A percentile compares a stretch with the other conserved stretches of the same genome.
These are phyloP conservation scores for Spizella passerina DNA, from an alignment of 2,797 vertebrate genomes.

Conservation along the genomic window DNA sequence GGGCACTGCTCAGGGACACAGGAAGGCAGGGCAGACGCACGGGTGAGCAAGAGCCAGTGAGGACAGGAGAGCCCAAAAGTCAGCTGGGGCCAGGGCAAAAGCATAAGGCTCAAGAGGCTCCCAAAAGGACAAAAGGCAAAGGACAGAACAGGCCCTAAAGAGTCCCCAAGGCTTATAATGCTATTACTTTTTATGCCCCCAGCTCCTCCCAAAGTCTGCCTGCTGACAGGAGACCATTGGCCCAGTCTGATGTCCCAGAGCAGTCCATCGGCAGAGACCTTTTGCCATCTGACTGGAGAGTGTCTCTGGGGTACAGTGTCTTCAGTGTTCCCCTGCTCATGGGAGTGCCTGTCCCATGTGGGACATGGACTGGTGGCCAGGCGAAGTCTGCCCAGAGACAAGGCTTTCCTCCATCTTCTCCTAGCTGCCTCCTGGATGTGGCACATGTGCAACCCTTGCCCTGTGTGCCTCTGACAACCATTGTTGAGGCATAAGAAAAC, in stretches of 20 bases:
- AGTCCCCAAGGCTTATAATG: not conserved
- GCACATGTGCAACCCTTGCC: too few relatives aligned
- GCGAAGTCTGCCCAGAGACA: not conserved
- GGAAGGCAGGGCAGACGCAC: fast-evolving
- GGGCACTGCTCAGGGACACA: not conserved
- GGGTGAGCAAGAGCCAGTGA: fast-evolving
- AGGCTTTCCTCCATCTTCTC: not conserved
- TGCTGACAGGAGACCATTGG: not conserved
- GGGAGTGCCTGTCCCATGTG: not conserved
- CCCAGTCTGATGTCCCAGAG: not conserved
- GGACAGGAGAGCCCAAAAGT: not conserved
- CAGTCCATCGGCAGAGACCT: not conserved
- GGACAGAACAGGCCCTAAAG: not conserved
- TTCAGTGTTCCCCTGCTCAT: not conserved
- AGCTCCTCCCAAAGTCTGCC: not conserved
- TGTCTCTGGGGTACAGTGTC: not conserved
- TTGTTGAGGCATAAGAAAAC: not conserved
- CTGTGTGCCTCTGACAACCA: not conserved
- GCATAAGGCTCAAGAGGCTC: not conserved
- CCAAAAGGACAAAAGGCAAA: not conserved
- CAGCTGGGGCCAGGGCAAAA: not conserved
- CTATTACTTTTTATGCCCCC: too few relatives aligned
- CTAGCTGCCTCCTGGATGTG: not conserved
- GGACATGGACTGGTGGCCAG: not conserved
- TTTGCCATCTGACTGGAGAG: not conserved